These are phyloP conservation scores for Dolomedes plantarius DNA, from an alignment of 2,888 invertebrate species.

Conservation along the genomic window DNA sequence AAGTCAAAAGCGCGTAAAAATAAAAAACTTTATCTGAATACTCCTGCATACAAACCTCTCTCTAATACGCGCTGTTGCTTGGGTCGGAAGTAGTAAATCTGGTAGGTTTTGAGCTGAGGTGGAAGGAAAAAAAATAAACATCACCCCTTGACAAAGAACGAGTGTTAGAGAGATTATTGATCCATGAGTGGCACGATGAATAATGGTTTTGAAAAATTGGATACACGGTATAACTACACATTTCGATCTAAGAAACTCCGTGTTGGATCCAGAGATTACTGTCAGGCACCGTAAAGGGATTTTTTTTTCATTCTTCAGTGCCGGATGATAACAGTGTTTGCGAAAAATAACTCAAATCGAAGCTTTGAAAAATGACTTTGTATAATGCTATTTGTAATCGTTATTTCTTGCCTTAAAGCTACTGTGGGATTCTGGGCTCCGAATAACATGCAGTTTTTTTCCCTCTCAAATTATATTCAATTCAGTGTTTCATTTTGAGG, in stretches of 20 bases:
- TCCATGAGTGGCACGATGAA: not conserved
- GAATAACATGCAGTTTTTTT: too few species aligned
- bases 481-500: too few species aligned
- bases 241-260: not conserved
- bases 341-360: slow-evolving; percentile 2
- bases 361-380: slow-evolving; percentile 1
- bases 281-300: not conserved
- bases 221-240: not conserved
- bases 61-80: too few species aligned
- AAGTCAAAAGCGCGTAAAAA: too few species aligned
- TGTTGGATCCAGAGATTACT: not conserved
- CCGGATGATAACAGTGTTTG: slow-evolving; percentile 1
- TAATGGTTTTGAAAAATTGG: slow-evolving; percentile 7
- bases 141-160: too few species aligned
- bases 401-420: not conserved
- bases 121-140: too few species aligned
- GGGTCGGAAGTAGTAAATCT: too few species aligned
- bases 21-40: too few species aligned
- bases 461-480: too few species aligned
- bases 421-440: not conserved
- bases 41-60: too few species aligned
- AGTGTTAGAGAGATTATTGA: not conserved
- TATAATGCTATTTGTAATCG: not conserved
- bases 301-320: not conserved
- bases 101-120: too few species aligned